Percentiles rank a stretch among this genome's conserved stretches.
phyloP scores from a whole-genome alignment of 2,113 vertebrate species.

The Dendropsophus ebraccatus region DNA sequence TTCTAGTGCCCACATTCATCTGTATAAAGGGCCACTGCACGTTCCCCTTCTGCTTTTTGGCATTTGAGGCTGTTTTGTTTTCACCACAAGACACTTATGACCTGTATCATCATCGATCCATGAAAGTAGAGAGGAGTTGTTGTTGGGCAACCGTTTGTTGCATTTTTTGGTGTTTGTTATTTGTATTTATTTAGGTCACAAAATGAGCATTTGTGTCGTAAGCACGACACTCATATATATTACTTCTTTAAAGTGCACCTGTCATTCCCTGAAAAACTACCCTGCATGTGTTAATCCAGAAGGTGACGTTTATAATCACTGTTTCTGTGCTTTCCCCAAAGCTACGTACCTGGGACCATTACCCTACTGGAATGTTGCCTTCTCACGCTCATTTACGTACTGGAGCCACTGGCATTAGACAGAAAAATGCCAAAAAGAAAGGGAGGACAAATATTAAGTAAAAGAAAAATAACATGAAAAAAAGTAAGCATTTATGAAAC shows the following conservation, averaged over 20 bases:
- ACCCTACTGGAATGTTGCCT: neutral
- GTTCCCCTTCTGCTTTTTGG: neutral
- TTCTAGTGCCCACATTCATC: neutral
- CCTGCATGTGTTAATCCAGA: neutral
- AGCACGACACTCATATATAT: neutral
- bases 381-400: neutral
- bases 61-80: no score
- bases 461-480: conserved; percentile 16
- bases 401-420: neutral
- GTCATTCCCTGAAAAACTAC: neutral
- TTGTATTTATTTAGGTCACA: neutral
- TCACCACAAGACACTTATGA: no score
- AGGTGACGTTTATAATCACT: neutral
- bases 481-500: conserved; percentile 7
- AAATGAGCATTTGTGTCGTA: neutral
- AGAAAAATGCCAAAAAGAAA: conserved; percentile 2
- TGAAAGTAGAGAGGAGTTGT: no score
- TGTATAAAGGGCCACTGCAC: neutral
- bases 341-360: conserved; percentile 3
- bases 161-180: no score
- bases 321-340: conserved; percentile 9
- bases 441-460: neutral
- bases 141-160: no score
- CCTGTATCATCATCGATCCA: no score
- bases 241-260: conserved; percentile 11